These are phyloP conservation scores for cattle (Bos taurus) DNA, from an alignment of 2,113 vertebrate species.

Conservation along the genomic window ARS-UCD2.0 NC_037337.1:71727001-71727500, in stretches of 20 bases:
- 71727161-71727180: background rate
- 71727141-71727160: background rate
- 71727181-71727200: background rate
- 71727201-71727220: background rate
- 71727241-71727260: background rate
- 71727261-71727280: background rate
- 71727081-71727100: background rate
- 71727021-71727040: background rate
- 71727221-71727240: background rate
- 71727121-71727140: slow-evolving; percentile 12
- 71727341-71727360: no score
- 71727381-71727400: no score
- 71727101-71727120: background rate
- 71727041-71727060: background rate
- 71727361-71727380: no score
- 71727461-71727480: no score
- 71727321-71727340: background rate
- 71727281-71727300: background rate
- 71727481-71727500: no score
- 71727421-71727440: no score
- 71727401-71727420: no score
- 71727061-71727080: background rate
- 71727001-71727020: background rate
- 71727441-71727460: no score
- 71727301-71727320: background rate